Percentiles rank a stretch among this genome's conserved stretches.
phyloP scores from a whole-genome alignment of 2,888 invertebrate species.

The Philaethria dido region DNA sequence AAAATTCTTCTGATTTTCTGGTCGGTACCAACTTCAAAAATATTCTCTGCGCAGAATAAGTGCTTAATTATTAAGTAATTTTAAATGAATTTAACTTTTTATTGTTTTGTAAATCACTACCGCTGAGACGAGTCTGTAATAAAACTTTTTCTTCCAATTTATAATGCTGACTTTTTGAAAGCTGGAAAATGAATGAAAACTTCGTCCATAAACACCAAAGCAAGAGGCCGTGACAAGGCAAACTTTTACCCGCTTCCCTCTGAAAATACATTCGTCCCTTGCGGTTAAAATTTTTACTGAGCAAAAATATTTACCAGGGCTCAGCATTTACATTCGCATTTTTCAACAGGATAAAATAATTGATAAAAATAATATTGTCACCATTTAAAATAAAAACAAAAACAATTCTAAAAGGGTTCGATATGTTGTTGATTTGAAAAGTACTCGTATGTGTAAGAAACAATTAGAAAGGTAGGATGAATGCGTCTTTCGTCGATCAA shows the following conservation, averaged over 20 bases:
- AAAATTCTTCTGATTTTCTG: too few relatives aligned
- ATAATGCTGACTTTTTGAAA: conserved; percentile 7
- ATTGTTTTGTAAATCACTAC: not conserved
- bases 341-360: not conserved
- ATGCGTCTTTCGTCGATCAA: too few relatives aligned
- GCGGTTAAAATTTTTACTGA: conserved; percentile 22
- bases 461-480: too few relatives aligned
- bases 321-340: not conserved
- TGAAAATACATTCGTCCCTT: conserved; percentile 25
- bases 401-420: not conserved
- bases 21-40: too few relatives aligned
- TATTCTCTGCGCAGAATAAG: too few relatives aligned
- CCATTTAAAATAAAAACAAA: not conserved
- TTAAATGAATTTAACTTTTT: not conserved
- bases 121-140: not conserved
- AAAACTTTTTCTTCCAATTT: not conserved
- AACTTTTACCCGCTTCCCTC: conserved; percentile 31
- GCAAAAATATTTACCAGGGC: conserved; percentile 9
- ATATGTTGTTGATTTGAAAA: not conserved
- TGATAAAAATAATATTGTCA: not conserved
- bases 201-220: conserved; percentile 33
- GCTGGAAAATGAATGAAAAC: conserved; percentile 30
- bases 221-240: conserved; percentile 31
- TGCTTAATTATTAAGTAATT: not conserved
- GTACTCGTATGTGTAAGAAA: too few relatives aligned